These are phyloP conservation scores for Ovis aries DNA, from an alignment of 2,113 vertebrate genomes.

Conservation along the genomic window ARS-UI_Ramb_v3.0 NC_056056.1:190181001-190181500, in stretches of 20 bases:
- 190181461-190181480: neutral
- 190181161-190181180: neutral
- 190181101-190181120: neutral
- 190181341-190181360: neutral
- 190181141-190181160: neutral
- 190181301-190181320: neutral
- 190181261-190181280: neutral
- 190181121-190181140: neutral
- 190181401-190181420: neutral
- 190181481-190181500: neutral
- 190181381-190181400: neutral
- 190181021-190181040: neutral
- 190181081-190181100: neutral
- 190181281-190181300: neutral
- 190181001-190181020: neutral
- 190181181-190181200: neutral
- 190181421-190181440: neutral
- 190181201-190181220: neutral
- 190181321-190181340: neutral
- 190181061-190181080: neutral
- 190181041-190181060: neutral
- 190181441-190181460: neutral
- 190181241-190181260: conserved; percentile 14
- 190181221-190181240: neutral
- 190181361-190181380: neutral